Evolutionary conservation across 2,113 vertebrate species (phyloP).

Genomic region (Dasyornis broadbenti): DNA sequence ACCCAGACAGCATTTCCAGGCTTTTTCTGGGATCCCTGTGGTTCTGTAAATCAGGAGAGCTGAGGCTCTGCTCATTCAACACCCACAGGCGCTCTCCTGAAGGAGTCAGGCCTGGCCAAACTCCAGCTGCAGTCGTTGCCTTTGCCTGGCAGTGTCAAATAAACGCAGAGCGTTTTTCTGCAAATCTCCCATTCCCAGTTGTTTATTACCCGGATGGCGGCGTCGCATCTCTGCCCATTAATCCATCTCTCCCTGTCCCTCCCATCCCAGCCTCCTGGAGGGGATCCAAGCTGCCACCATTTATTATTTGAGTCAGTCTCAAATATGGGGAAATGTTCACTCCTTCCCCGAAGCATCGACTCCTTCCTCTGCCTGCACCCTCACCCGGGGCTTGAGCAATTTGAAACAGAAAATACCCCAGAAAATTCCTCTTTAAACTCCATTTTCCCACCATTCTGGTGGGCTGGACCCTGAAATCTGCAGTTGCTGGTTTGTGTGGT

Average conservation of each 20-base stretch:
- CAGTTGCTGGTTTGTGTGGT: background rate
- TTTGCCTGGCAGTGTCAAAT: background rate
- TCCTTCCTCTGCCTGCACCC: background rate
- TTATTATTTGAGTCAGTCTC: slow-evolving; percentile 20
- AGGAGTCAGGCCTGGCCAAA: background rate
- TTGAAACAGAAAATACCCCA: background rate
- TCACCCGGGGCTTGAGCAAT: background rate
- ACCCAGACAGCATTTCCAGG: background rate
- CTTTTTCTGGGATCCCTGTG: background rate
- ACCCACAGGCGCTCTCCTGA: background rate
- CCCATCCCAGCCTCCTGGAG: background rate
- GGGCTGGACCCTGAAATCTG: background rate
- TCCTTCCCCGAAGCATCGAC: background rate
- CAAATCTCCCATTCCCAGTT: background rate
- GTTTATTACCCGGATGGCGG: background rate
- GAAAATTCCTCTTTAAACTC: background rate
- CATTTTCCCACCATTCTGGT: background rate
- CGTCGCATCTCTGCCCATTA: background rate
- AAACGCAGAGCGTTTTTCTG: slow-evolving; percentile 10
- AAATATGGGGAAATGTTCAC: background rate
- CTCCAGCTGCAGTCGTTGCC: background rate
- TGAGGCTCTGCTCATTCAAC: background rate
- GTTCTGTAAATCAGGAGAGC: background rate
- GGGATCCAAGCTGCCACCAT: background rate
- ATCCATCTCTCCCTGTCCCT: background rate